Conservation (phyloP, 2,797 vertebrate genomes). For the Iguana delicatissima region DNA sequence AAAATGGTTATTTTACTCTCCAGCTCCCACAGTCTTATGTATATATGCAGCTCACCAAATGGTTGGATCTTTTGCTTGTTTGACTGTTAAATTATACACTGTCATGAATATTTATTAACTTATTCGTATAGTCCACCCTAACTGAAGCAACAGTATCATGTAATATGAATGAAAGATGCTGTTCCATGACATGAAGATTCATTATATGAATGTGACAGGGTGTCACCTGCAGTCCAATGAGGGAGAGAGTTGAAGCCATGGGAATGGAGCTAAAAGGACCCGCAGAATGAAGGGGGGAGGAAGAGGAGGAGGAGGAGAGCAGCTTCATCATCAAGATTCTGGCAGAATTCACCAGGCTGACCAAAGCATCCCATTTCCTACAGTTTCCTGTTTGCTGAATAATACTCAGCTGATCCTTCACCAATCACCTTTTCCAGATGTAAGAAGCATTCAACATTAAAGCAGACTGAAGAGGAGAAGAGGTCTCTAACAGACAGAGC, state of each 20-base stretch:
- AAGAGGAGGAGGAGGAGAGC: too few relatives aligned
- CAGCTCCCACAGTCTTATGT: slow-evolving; percentile 2
- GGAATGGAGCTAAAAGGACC: neutral
- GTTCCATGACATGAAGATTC: neutral
- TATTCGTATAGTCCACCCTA: slow-evolving; percentile 1
- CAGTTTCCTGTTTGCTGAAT: neutral
- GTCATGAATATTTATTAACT: slow-evolving; percentile 12
- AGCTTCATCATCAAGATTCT: neutral
- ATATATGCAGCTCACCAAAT: neutral
- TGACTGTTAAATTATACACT: slow-evolving; percentile 22
- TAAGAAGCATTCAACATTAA: neutral
- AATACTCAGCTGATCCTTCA: neutral
- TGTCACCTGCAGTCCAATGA: neutral
- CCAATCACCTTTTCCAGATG: neutral
- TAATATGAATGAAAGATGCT: neutral
- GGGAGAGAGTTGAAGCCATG: neutral
- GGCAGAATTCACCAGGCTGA: neutral
- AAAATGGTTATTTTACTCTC: slow-evolving; percentile 26
- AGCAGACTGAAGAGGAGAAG: too few relatives aligned
- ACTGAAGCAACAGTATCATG: neutral
- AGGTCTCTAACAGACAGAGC: neutral
- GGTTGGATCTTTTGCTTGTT: neutral
- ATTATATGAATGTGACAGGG: neutral
- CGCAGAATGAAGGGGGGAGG: neutral
- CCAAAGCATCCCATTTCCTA: neutral